phyloP scores from a whole-genome alignment of 2,888 invertebrate species.

The Fissipunctia ypsillon region DNA sequence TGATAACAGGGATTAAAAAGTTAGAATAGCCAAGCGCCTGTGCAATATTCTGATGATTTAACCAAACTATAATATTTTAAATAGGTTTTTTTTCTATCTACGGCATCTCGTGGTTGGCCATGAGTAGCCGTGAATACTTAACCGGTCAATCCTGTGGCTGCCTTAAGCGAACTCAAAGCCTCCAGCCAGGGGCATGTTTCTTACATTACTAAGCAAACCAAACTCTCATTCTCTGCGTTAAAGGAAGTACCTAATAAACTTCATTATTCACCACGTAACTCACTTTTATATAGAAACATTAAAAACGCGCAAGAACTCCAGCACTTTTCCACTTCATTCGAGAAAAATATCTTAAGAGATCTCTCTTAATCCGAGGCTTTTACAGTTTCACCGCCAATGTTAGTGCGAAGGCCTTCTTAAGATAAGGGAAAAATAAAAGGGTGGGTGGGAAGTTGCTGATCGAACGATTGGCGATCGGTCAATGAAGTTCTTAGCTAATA shows the following conservation, averaged over 20 bases:
- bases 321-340: neutral
- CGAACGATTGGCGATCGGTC: conserved; percentile 27
- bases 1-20: neutral
- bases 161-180: too few species aligned
- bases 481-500: conserved; percentile 40
- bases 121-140: too few species aligned
- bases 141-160: too few species aligned
- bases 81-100: too few species aligned
- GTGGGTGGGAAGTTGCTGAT: conserved; percentile 22
- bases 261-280: neutral
- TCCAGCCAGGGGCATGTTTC: too few species aligned
- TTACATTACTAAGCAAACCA: too few species aligned
- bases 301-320: neutral
- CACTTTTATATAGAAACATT: neutral
- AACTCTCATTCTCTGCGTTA: neutral
- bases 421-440: conserved; percentile 31
- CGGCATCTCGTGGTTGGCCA: too few species aligned
- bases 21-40: neutral
- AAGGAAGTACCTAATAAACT: neutral
- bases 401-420: neutral
- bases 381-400: conserved; percentile 15
- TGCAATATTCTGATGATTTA: neutral
- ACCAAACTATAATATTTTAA: neutral
- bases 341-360: neutral
- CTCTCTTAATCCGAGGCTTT: conserved; percentile 16